Percentiles rank a stretch among this genome's conserved stretches.
Evolutionary conservation across 2,888 invertebrate species (phyloP).

Genomic region (Scaptomyza parva): DNA sequence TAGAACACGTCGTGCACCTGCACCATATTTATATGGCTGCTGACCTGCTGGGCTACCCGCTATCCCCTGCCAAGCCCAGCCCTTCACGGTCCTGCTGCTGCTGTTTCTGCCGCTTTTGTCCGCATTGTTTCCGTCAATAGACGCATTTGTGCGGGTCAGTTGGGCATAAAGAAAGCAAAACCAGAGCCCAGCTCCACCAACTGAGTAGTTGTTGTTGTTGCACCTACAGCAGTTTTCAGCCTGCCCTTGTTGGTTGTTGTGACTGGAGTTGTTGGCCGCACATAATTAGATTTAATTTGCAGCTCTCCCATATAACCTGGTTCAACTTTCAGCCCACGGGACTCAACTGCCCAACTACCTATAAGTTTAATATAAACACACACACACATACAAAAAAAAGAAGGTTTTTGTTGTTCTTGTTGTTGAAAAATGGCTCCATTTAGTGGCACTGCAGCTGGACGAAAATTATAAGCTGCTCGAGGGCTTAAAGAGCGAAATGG

Average conservation of each 20-base stretch:
- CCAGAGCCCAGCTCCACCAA: conserved; percentile 32
- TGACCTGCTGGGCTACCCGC: conserved; percentile 11
- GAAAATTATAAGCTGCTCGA: conserved; percentile 26
- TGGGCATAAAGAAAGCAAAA: conserved; percentile 64
- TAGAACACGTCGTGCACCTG: conserved; percentile 39
- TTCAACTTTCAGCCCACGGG: conserved; percentile 9
- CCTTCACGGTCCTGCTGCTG: conserved; percentile 2
- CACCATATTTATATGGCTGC: conserved; percentile 21
- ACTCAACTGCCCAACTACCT: conserved; percentile 2
- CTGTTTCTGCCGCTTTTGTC: conserved; percentile 57
- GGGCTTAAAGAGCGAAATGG: conserved; percentile 4
- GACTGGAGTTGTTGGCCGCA: conserved; percentile 50
- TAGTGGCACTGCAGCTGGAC: conserved; percentile 37
- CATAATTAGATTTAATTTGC: conserved; percentile 79
- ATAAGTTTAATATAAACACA: conserved; percentile 36
- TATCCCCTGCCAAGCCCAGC: neutral
- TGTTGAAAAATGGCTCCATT: conserved; percentile 49
- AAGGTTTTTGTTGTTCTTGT: conserved; percentile 29
- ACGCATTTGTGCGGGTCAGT: conserved; percentile 80
- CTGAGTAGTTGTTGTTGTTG: conserved; percentile 1
- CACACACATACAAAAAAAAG: conserved; percentile 23
- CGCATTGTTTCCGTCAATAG: conserved; percentile 78
- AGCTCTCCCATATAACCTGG: conserved; percentile 35
- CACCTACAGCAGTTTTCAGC: neutral
- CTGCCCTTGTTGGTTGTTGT: conserved; percentile 21